Evolutionary conservation across 2,113 vertebrate species (phyloP), one percentile per base, ranked within the genome.

Genomic region (Chlamydotis undulata): DNA sequence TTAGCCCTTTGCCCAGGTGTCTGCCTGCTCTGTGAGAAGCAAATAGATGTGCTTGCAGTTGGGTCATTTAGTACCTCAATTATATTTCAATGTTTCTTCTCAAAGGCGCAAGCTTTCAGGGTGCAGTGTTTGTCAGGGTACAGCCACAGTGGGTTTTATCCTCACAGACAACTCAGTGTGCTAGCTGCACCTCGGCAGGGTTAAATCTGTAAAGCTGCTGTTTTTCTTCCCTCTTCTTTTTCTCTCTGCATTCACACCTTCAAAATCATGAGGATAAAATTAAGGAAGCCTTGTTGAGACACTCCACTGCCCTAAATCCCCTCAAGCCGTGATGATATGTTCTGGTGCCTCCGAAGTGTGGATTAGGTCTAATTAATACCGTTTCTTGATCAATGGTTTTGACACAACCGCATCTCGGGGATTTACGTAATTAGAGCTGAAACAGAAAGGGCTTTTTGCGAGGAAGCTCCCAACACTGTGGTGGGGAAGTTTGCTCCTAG

Each of bases 291-390:
- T 93, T 60, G 39, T 81, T 68, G 65, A 90, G 71, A 35, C 47
- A 63, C 77, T 59, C 73, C 18, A 19, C 87, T 95, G 77, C 90
- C 64, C 61, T 91, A 84, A 93, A 35, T 35, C 74, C 39, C 75
- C 81, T 84, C 0, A 16, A 85, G 84, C 53, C 1, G 1, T 24
- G 74, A 39, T 79, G 95, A 68, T 79, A 53, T 7, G 53, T 96
- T 71, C 84, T 78, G 84, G 28, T 89, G 91, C 81, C 60, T 78
- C 90, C 5, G 0, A 84, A 84, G 56, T 61, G 39, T 82, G 74
- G 75, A 96, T 95, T 96, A 93, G 26, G 61, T 68, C 82, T 94
- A 89, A 95, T 94, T 94, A 94, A 94, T 85, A 22, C 39, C 80
- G 19, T 52, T 82, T 68, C 43, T 87, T 90, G 39, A 39, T 39